phyloP scores from a whole-genome alignment of 2,888 invertebrate genomes.

The Nemoura dubitans region DNA sequence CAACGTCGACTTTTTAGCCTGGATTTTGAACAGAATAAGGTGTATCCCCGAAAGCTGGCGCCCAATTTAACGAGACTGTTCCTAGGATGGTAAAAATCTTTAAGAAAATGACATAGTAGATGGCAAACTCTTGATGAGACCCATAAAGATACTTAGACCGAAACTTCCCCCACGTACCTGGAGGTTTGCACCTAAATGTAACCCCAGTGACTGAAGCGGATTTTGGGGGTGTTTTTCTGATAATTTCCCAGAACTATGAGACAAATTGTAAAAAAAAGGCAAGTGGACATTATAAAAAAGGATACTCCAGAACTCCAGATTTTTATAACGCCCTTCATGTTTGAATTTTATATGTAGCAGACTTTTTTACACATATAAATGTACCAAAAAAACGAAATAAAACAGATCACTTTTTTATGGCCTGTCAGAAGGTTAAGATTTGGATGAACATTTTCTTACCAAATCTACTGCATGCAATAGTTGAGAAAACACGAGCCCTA shows the following conservation, averaged over 20 bases:
- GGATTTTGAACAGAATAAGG: too few species aligned
- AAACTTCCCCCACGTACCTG: too few species aligned
- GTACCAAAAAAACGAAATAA: background rate
- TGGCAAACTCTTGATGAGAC: background rate
- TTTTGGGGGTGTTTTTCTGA: background rate
- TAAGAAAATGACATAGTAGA: background rate
- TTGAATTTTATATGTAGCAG: background rate
- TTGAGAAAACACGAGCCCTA: too few species aligned
- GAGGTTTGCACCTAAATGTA: background rate
- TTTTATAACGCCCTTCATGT: background rate
- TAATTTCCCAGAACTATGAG: background rate
- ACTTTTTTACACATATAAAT: background rate
- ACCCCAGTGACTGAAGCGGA: background rate
- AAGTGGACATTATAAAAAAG: too few species aligned
- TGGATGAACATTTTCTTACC: background rate
- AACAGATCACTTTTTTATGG: background rate
- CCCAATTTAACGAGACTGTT: background rate
- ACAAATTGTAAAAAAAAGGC: background rate
- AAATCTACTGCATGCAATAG: too few species aligned
- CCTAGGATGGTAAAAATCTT: background rate
- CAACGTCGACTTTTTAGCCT: too few species aligned
- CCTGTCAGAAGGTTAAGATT: background rate
- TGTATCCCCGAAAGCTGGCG: too few species aligned
- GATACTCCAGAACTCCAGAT: too few species aligned
- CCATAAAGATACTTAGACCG: too few species aligned